Percentiles rank a stretch among this genome's conserved stretches.
These are phyloP conservation scores for Drosophila nigromelanica DNA, from an alignment of 1,140 invertebrate genomes.

Conservation along the genomic window DNA sequence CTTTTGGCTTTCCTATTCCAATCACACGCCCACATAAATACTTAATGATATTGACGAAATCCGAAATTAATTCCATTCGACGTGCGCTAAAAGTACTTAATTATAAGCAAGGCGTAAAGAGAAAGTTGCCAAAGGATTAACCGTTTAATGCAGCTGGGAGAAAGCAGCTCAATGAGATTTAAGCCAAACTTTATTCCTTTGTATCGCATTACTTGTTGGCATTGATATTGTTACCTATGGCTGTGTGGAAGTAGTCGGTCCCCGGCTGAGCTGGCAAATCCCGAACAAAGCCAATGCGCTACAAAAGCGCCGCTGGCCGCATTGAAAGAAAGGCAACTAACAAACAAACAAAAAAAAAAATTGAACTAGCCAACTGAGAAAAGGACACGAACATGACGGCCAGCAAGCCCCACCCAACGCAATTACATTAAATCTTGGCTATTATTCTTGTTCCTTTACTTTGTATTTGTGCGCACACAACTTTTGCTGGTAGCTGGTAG, in stretches of 20 bases:
- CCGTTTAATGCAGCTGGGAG: slow-evolving; percentile 55
- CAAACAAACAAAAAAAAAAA: slow-evolving; percentile 38
- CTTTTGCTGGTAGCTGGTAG: slow-evolving; percentile 46
- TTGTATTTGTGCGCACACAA: slow-evolving; percentile 60
- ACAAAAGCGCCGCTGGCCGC: slow-evolving; percentile 57
- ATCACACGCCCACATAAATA: slow-evolving; percentile 28
- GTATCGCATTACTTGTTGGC: slow-evolving; percentile 40
- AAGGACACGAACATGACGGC: slow-evolving; percentile 65
- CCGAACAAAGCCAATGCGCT: slow-evolving; percentile 73
- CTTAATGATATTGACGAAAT: slow-evolving; percentile 44
- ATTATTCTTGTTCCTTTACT: slow-evolving; percentile 82
- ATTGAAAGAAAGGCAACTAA: slow-evolving; percentile 53
- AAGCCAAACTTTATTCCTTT: slow-evolving; percentile 45
- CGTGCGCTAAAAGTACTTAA: slow-evolving; percentile 60
- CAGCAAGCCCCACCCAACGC: slow-evolving; percentile 48
- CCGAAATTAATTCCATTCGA: slow-evolving; percentile 38
- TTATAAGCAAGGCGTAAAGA: slow-evolving; percentile 44
- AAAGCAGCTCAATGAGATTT: slow-evolving; percentile 32
- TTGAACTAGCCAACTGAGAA: slow-evolving; percentile 68
- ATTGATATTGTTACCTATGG: slow-evolving; percentile 53
- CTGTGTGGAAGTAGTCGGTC: slow-evolving; percentile 37
- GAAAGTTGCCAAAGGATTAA: slow-evolving; percentile 64
- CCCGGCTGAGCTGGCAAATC: slow-evolving; percentile 53
- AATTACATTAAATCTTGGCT: slow-evolving; percentile 81
- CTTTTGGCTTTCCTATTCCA: background rate